Base-by-base conservation (phyloP, 2,888 invertebrate genomes). In the Parnassius smintheus region DNA sequence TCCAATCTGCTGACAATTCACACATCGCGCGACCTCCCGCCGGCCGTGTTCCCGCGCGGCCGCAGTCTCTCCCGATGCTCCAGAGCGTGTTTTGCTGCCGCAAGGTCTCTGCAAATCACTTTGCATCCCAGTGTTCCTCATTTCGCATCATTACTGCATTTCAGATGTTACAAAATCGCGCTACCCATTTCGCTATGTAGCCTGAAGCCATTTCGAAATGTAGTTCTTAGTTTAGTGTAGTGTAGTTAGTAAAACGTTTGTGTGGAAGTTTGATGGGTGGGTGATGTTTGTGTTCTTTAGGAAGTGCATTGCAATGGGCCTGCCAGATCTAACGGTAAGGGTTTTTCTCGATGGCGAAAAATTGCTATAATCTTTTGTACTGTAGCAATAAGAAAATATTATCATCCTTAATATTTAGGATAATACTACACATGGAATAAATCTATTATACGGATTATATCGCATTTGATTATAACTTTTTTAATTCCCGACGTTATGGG, bases 261-360 rank as follows among this genome's bases (percentile, higher is more conserved):
- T 49, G 49, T 49, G 49, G 49, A 49, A 4, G 35, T 35, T 7
- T 35, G 35, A 35, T 35, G 35, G 35, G 65, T 70, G 74, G 80
- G 88, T 87, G 80, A 91, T 91, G 91, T 88, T 88, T 78, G 80
- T 87, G 79, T 88, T 79, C 72, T 71, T 91, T 74, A 86, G 76
- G 72, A 79, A 77, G 73, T 79, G 83, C 72, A 71, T 88, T 67
- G 81, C 82, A 70, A 91, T 91, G 91, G 91, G 91, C 62, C 81
- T 90, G 77, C 91, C 91, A 66, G 87, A 90, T 77, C 77, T 87
- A 65, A 85, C 88, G 86, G 91, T 91, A 77, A 91, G 91, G 87
- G n/a, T 46, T 57, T 59, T 55, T 59, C 11, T 10, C 46, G 25
- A 25, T 25, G 7, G 2, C 25, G 25, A 25, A 25, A 3, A 4